phyloP scores from a whole-genome alignment of 2,113 vertebrate genomes.

The Haemorhous mexicanus region DNA sequence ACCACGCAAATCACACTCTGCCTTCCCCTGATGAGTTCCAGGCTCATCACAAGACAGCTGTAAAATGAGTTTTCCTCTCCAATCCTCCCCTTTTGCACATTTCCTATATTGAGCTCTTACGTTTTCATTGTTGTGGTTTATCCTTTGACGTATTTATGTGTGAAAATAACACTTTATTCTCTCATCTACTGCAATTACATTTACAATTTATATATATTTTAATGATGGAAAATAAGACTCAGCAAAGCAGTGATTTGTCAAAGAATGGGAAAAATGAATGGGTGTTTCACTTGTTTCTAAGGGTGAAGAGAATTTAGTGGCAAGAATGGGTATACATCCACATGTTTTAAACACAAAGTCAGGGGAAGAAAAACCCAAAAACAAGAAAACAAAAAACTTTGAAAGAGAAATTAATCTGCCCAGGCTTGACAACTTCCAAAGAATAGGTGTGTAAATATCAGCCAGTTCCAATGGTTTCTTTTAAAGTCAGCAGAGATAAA shows the following conservation, averaged over 20 bases:
- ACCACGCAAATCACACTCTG: neutral
- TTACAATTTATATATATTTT: neutral
- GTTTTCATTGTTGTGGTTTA: neutral
- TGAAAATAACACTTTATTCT: neutral
- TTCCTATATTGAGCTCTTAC: neutral
- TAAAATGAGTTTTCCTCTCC: neutral
- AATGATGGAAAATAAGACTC: neutral
- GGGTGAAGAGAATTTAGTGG: neutral
- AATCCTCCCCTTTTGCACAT: neutral
- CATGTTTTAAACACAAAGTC: neutral
- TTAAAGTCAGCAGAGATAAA: conserved; percentile 28
- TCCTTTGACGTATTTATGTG: neutral
- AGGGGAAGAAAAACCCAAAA: neutral
- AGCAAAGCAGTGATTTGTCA: neutral
- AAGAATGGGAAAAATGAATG: neutral
- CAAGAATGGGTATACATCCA: neutral
- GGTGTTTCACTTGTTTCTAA: neutral
- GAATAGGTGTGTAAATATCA: neutral
- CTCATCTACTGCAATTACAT: neutral
- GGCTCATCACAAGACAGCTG: neutral
- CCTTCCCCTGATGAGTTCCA: neutral
- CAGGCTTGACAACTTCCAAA: neutral
- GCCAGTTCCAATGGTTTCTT: neutral
- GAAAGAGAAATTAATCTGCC: conserved; percentile 18
- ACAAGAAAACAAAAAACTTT: neutral